Evolutionary conservation across 1,140 invertebrate species (phyloP).

Genomic region (Drosophila triauraria): DNA sequence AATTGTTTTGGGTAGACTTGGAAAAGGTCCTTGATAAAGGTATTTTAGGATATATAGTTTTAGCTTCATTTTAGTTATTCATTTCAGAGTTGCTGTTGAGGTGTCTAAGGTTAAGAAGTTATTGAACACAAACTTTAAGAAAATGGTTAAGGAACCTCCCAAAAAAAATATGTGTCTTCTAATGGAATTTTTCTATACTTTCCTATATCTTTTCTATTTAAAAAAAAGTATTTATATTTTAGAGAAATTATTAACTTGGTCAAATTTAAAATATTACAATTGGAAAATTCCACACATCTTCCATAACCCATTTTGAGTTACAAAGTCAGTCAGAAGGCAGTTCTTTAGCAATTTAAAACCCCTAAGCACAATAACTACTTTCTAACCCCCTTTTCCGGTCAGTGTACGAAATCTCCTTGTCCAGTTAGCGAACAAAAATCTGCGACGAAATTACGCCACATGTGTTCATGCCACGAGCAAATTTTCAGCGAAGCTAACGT

Average conservation of each 20-base stretch:
- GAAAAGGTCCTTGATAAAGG: background rate
- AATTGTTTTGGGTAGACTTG: background rate
- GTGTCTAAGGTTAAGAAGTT: background rate
- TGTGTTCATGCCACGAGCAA: slow-evolving; percentile 83
- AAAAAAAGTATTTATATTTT: background rate
- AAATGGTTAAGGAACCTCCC: background rate
- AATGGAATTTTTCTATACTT: background rate
- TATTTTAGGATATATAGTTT: no score
- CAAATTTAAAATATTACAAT: background rate
- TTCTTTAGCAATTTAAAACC: background rate
- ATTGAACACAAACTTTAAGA: no score
- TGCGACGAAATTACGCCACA: slow-evolving; percentile 83
- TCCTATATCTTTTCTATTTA: background rate
- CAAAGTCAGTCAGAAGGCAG: no score
- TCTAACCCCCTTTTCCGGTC: slow-evolving; percentile 3
- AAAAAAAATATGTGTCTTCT: background rate
- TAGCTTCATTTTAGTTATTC: background rate
- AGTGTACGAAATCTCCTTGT: slow-evolving; percentile 79
- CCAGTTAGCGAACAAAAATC: slow-evolving; percentile 83
- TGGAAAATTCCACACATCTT: background rate
- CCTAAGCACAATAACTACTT: background rate
- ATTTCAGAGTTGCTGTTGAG: background rate
- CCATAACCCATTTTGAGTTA: background rate
- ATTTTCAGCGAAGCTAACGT: slow-evolving; percentile 81
- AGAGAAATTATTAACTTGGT: no score